Conservation (phyloP, 2,113 vertebrate species). For the Campylomormyrus tamandua region DNA sequence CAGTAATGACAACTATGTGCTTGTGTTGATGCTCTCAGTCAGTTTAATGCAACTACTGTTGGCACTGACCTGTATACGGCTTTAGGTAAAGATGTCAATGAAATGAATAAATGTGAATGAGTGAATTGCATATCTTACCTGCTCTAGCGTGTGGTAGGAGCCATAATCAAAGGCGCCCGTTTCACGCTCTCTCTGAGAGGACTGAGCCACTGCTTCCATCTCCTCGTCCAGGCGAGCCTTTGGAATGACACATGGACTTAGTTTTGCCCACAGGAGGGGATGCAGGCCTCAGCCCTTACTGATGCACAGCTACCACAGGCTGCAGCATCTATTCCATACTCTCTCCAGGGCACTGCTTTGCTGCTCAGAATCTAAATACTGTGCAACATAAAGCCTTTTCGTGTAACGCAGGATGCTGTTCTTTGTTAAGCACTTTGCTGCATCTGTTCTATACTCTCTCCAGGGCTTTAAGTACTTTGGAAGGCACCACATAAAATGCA, state of each 20-base stretch:
- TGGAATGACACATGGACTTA: background rate
- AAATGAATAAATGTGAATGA: background rate
- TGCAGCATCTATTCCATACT: background rate
- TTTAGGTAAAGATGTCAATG: background rate
- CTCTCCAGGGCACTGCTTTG: background rate
- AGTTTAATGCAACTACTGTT: background rate
- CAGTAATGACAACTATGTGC: background rate
- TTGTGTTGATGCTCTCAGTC: background rate
- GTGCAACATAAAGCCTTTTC: too few relatives aligned
- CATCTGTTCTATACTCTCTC: too few relatives aligned
- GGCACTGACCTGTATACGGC: background rate
- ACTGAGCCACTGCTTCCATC: background rate
- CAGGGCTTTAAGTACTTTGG: background rate
- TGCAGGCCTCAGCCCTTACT: background rate
- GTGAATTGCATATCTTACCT: background rate
- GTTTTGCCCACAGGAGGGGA: background rate
- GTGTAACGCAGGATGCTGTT: background rate
- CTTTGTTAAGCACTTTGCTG: background rate
- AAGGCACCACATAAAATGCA: background rate
- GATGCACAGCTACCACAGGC: background rate
- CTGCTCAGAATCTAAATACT: background rate
- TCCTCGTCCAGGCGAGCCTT: slow-evolving; percentile 5
- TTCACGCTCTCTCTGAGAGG: background rate
- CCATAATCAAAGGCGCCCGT: background rate
- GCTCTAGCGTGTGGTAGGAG: slow-evolving; percentile 15